Base-by-base conservation (phyloP, 2,113 vertebrate genomes). In the Garra rufa region DNA sequence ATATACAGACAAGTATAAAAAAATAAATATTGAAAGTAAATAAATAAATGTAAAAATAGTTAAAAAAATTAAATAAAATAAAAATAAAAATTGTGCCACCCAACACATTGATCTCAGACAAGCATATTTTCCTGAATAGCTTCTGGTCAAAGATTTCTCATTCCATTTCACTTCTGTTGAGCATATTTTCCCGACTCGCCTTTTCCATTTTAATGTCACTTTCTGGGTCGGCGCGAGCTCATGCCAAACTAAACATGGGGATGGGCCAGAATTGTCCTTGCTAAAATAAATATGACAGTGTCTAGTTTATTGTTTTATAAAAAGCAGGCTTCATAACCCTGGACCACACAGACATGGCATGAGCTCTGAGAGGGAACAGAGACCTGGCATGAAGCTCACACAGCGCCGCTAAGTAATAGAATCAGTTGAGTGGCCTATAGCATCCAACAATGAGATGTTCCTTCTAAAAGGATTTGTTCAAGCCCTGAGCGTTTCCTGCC, bases 311-410 rank as follows among this genome's bases (percentile, higher is more conserved):
- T 80, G 59, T 65, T 80, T 80, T 63, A 48, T 28, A 80, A 80
- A 34, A 46, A 44, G 41, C 77, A 30, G 59, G 57, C 43, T 63
- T 80, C n/a, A 28, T 78, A 78, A 78, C n/a, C n/a, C 43, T 30
- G 77, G 77, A 80, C 77, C 77, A 80, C 76, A 77, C 77, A 80
- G 76, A 63, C 55, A 44, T 79, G 76, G n/a, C 55, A 57, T 61
- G 38, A 61, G 55, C 5, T 78, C 14, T 61, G 50, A 76, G 50
- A 57, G 50, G 17, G 28, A 52, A 30, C 21, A 43, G n/a, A 80
- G 77, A 65, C 9, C 57, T 80, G 77, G 77, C 57, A 80, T 65
- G 41, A 80, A 10, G 21, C 76, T 44, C 50, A 24, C 50, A 15
- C 75, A 41, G 9, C 41, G 50, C 75, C 9, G 30, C 52, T 79